Evolutionary conservation across 1,140 invertebrate species (phyloP), one percentile per base, ranked within the genome.

Genomic region (Brachionus paranguensis): DNA sequence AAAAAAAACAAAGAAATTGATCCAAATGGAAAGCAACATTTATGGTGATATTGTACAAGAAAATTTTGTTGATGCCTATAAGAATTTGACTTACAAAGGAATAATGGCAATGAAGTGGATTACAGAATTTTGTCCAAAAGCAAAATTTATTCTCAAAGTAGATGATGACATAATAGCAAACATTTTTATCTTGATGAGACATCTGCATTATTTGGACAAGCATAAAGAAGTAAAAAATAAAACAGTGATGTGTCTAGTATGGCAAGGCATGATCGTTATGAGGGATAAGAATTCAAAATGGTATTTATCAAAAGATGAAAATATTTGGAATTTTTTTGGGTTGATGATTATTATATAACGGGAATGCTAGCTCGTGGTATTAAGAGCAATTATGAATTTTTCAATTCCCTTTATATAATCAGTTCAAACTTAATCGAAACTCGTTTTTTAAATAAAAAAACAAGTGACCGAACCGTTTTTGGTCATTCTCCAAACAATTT

Each of bases 61-160:
- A 14, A 27, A 83, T 53, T 95, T 96, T 87, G 68, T 90, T 11
- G 94, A 96, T 89, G 91, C 93, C 20, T 96, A 96, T 86, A 91
- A 91, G 86, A 95, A 95, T 89, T 89, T 96, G 6, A 95, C 93
- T n/a, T 93, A 93, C 85, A 96, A 96, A 89, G 94, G 95, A 86
- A 87, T 94, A 0, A 95, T 95, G 94, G 94, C 94, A 0, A 87
- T 95, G 33, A 91, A 91, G 86, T 96, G 94, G 94, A 92, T 91
- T 0, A 87, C 90, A 1, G 88, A 88, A 11, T 89, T 91, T 85
- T 95, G 94, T 87, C 85, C 86, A 10, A 88, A 90, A 27, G 90
- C 91, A 1, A 89, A 91, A 81, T 94, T 91, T 86, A 91, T 95
- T 14, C 90, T 95, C 10, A 96, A 96, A 91, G 92, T 94, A 88